Conservation (phyloP, 1,140 invertebrate species). For the Euschistus heros region DNA sequence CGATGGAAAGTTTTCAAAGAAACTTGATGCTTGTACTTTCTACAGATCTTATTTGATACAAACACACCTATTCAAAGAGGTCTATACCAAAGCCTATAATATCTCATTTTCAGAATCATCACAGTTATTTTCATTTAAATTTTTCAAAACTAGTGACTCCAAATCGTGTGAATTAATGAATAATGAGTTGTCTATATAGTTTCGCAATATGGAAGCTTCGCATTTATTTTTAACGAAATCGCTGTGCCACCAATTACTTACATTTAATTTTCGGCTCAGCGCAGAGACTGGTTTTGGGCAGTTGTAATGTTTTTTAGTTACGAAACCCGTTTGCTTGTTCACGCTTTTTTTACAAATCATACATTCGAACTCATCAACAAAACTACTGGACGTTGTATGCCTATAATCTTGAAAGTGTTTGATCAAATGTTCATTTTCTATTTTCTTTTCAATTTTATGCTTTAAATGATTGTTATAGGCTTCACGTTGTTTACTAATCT, state of each 20-base stretch:
- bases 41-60: no score
- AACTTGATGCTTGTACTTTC: no score
- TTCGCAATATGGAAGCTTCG: background rate
- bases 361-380: conserved; percentile 6
- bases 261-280: conserved; percentile 32
- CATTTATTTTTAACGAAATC: background rate
- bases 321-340: conserved; percentile 26
- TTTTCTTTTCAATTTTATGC: background rate
- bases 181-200: background rate
- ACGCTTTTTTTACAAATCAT: background rate
- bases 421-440: background rate
- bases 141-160: no score
- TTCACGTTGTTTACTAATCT: background rate
- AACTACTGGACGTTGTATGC: background rate
- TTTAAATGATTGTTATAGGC: background rate
- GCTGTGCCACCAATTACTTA: conserved; percentile 34
- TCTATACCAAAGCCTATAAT: no score
- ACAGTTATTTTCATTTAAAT: no score
- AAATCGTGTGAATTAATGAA: no score
- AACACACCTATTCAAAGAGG: no score
- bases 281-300: conserved; percentile 45
- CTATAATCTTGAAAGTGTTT: background rate
- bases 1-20: no score
- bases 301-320: conserved; percentile 44
- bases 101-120: no score